A percentile compares a stretch with the other conserved stretches of the same genome.
phyloP scores from a whole-genome alignment of 2,888 invertebrate genomes.

The Biston betularia region DNA sequence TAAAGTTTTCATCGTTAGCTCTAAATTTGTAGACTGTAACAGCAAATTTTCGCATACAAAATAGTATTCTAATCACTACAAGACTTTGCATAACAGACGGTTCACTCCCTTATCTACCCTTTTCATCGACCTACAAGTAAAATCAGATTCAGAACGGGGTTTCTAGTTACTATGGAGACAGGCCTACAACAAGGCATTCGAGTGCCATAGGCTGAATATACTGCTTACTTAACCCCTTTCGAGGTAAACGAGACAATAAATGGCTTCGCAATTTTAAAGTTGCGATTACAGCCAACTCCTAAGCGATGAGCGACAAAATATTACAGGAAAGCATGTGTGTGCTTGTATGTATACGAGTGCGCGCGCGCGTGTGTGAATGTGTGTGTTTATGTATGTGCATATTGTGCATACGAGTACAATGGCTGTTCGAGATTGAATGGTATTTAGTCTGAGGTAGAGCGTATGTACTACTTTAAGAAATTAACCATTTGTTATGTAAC shows the following conservation, averaged over 20 bases:
- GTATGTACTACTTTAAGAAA: no score
- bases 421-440: no score
- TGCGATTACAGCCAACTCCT: constrained; percentile 8
- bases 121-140: constrained; percentile 38
- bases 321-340: no score
- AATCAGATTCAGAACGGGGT: constrained; percentile 41
- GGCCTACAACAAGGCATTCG: constrained; percentile 49
- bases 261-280: constrained; percentile 37
- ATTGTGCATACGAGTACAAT: no score
- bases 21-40: not conserved
- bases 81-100: constrained; percentile 8
- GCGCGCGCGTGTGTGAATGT: no score
- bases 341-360: no score
- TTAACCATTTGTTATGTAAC: no score
- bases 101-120: constrained; percentile 19
- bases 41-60: constrained; percentile 12
- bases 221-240: constrained; percentile 34
- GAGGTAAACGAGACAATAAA: constrained; percentile 35
- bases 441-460: no score
- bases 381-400: no score
- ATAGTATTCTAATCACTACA: constrained; percentile 14
- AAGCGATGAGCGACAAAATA: constrained; percentile 2
- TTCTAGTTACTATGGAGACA: constrained; percentile 47
- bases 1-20: no score
- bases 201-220: constrained; percentile 10